A percentile compares a stretch with the other conserved stretches of the same genome.
These are phyloP conservation scores for Nycteola revayana DNA, from an alignment of 2,888 invertebrate genomes.

Conservation along the genomic window DNA sequence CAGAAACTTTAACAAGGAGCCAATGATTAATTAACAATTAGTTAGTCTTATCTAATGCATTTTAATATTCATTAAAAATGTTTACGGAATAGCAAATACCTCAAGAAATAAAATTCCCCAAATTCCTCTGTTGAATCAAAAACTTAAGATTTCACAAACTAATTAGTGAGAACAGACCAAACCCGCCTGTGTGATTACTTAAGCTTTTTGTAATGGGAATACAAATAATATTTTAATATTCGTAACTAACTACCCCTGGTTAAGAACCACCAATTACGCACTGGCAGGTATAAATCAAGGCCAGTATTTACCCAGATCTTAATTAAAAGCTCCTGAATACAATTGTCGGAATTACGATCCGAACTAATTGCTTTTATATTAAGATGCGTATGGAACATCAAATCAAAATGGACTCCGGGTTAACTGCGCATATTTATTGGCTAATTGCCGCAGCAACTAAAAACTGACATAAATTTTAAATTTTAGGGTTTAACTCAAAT, in stretches of 20 bases:
- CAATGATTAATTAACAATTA: constrained; percentile 18
- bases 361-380: constrained; percentile 30
- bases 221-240: constrained; percentile 41
- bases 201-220: constrained; percentile 20
- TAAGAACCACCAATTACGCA: constrained; percentile 40
- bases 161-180: constrained; percentile 35
- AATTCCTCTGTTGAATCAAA: constrained; percentile 35
- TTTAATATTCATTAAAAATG: constrained; percentile 42
- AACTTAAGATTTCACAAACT: constrained; percentile 26
- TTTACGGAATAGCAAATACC: constrained; percentile 39
- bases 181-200: constrained; percentile 18
- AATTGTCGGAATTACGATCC: constrained; percentile 34
- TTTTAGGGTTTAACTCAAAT: too few relatives aligned
- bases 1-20: constrained; percentile 28
- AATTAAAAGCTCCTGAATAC: constrained; percentile 41
- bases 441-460: background rate
- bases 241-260: constrained; percentile 28
- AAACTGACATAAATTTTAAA: too few relatives aligned
- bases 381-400: constrained; percentile 2
- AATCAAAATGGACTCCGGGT: constrained; percentile 1
- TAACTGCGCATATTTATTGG: too few relatives aligned
- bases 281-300: constrained; percentile 40
- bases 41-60: constrained; percentile 37
- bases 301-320: constrained; percentile 36
- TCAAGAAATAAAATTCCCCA: constrained; percentile 38